A percentile compares a stretch with the other conserved stretches of the same genome.
Evolutionary conservation across 1,140 invertebrate genomes (phyloP).

Genomic region (Zaprionus davidi): DNA sequence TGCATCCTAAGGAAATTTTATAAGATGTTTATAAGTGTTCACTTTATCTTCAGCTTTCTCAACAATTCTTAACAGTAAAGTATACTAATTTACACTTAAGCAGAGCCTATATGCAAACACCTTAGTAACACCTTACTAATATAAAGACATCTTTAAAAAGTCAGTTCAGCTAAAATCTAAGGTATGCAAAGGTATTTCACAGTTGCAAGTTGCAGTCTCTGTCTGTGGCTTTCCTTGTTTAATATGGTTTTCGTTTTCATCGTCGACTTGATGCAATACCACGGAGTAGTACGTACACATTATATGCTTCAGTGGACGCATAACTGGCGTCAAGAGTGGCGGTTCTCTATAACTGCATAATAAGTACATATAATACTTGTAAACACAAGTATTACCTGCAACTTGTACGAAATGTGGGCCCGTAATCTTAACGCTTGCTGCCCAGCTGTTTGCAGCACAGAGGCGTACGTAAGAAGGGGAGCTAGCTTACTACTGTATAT

Average conservation of each 20-base stretch:
- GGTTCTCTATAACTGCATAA: slow-evolving; percentile 24
- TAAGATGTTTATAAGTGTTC: no score
- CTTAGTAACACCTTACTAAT: no score
- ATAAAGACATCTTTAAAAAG: no score
- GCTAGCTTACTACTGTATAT: no score
- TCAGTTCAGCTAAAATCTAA: background rate
- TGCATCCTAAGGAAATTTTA: background rate
- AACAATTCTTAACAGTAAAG: background rate
- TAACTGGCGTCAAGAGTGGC: slow-evolving; percentile 40
- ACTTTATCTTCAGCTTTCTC: background rate
- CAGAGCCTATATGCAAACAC: no score
- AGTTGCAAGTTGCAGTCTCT: no score
- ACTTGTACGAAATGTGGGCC: slow-evolving; percentile 17
- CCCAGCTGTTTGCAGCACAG: slow-evolving; percentile 17
- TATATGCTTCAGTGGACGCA: slow-evolving; percentile 51
- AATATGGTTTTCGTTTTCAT: slow-evolving; percentile 16
- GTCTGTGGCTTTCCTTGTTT: slow-evolving; percentile 3
- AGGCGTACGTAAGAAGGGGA: background rate
- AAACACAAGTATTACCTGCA: slow-evolving; percentile 18
- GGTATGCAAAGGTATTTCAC: background rate
- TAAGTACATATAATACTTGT: slow-evolving; percentile 1
- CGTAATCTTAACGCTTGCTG: slow-evolving; percentile 8
- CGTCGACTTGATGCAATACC: slow-evolving; percentile 7
- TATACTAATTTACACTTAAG: no score
- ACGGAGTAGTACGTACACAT: slow-evolving; percentile 4